phyloP scores from a whole-genome alignment of 2,113 vertebrate genomes.

The Centropus bengalensis region DNA sequence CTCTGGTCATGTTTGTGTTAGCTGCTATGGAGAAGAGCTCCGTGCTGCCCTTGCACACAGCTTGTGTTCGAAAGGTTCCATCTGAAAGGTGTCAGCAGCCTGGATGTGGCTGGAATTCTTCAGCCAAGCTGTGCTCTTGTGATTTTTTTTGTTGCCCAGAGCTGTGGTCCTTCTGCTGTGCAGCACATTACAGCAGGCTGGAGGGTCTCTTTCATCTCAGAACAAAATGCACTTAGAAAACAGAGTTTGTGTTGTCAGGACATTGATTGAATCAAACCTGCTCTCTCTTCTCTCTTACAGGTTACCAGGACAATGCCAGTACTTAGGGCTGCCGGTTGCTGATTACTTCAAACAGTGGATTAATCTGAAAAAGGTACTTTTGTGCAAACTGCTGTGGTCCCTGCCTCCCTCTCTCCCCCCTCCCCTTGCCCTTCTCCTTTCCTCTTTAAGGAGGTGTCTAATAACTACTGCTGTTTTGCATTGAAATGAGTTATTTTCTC shows the following conservation, averaged over 20 bases:
- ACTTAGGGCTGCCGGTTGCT: slow-evolving; percentile 85
- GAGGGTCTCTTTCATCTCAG: slow-evolving; percentile 34
- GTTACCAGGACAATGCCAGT: slow-evolving; percentile 87
- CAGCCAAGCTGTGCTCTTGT: not conserved
- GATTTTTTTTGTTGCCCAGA: not conserved
- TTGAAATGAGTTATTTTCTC: slow-evolving; percentile 84
- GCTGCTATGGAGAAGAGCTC: not conserved
- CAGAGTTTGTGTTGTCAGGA: slow-evolving; percentile 48
- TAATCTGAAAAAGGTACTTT: slow-evolving; percentile 88
- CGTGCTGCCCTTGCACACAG: not conserved
- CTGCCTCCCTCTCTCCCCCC: not conserved
- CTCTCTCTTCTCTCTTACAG: slow-evolving; percentile 77
- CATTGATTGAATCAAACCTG: slow-evolving; percentile 65
- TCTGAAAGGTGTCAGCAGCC: not conserved
- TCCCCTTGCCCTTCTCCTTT: slow-evolving; percentile 34
- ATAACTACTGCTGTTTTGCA: slow-evolving; percentile 87
- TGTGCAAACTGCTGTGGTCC: slow-evolving; percentile 27
- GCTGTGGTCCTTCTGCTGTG: not conserved
- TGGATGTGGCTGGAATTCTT: not conserved
- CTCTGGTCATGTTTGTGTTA: not conserved
- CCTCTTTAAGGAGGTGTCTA: slow-evolving; percentile 75
- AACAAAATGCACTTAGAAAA: slow-evolving; percentile 55
- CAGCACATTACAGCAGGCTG: slow-evolving; percentile 1
- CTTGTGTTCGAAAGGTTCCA: not conserved
- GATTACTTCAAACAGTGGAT: slow-evolving; percentile 91